phyloP scores from a whole-genome alignment of 1,140 invertebrate genomes.

The Rhopalosiphum maidis region DNA sequence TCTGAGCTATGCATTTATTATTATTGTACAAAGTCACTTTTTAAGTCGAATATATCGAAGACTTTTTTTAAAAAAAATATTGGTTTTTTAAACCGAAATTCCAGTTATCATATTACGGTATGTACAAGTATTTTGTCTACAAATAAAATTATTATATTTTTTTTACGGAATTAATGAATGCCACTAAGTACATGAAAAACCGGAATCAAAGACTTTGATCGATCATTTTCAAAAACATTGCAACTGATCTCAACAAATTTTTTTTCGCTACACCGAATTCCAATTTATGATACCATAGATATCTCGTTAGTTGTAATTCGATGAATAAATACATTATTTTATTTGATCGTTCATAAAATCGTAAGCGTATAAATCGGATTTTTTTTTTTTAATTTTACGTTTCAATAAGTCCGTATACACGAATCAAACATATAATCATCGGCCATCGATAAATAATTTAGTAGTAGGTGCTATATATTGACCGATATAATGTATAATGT shows the following conservation, averaged over 20 bases:
- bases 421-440: neutral
- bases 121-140: neutral
- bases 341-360: constrained; percentile 9
- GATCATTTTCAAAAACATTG: neutral
- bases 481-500: neutral
- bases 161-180: neutral
- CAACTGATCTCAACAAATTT: neutral
- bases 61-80: neutral
- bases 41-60: neutral
- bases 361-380: neutral
- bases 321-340: constrained; percentile 6
- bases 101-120: neutral
- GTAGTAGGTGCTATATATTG: neutral
- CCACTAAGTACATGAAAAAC: neutral
- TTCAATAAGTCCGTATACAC: neutral
- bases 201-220: constrained; percentile 3
- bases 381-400: constrained; percentile 15
- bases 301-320: neutral
- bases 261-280: neutral
- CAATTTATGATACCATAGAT: neutral
- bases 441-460: neutral
- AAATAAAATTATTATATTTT: neutral
- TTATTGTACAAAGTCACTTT: neutral
- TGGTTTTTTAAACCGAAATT: neutral
- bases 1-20: neutral